Percentiles rank a stretch among this genome's conserved stretches.
phyloP scores from a whole-genome alignment of 2,113 vertebrate species.

The Scartelaos histophorus region DNA sequence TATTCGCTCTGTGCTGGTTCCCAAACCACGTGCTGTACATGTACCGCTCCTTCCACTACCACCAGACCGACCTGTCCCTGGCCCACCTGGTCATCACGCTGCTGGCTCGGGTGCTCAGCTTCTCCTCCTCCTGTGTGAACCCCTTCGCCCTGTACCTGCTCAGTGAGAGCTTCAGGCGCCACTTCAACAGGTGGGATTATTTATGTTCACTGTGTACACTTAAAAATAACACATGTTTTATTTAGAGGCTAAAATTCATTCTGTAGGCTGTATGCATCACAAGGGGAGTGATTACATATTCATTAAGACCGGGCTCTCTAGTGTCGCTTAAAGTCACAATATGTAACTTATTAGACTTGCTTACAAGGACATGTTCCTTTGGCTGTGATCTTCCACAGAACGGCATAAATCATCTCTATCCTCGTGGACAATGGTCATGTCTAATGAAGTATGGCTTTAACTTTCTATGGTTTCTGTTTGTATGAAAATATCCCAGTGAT shows the following conservation, averaged over 20 bases:
- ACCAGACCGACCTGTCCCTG: constrained; percentile 82
- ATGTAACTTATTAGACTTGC: too few relatives aligned
- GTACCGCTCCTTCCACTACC: constrained; percentile 92
- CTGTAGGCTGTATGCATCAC: background rate
- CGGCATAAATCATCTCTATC: too few relatives aligned
- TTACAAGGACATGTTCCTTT: too few relatives aligned
- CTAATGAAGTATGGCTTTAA: too few relatives aligned
- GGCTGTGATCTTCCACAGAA: too few relatives aligned
- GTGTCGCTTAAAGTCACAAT: too few relatives aligned
- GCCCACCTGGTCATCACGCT: constrained; percentile 87
- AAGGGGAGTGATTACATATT: background rate
- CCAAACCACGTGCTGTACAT: constrained; percentile 92
- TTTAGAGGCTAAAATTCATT: background rate
- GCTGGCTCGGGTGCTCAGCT: constrained; percentile 87
- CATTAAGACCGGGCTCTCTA: too few relatives aligned
- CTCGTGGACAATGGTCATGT: too few relatives aligned
- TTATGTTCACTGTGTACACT: background rate
- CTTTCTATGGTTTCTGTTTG: too few relatives aligned
- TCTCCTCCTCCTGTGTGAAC: constrained; percentile 93
- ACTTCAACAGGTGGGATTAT: constrained; percentile 81
- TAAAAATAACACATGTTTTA: background rate
- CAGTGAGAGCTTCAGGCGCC: constrained; percentile 89
- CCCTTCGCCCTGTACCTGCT: constrained; percentile 93
- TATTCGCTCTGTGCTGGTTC: constrained; percentile 91
- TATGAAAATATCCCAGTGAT: too few relatives aligned